Evolutionary conservation across 2,113 vertebrate species (phyloP), one percentile per base, ranked within the genome.

Genomic region (Zosterops borbonicus): DNA sequence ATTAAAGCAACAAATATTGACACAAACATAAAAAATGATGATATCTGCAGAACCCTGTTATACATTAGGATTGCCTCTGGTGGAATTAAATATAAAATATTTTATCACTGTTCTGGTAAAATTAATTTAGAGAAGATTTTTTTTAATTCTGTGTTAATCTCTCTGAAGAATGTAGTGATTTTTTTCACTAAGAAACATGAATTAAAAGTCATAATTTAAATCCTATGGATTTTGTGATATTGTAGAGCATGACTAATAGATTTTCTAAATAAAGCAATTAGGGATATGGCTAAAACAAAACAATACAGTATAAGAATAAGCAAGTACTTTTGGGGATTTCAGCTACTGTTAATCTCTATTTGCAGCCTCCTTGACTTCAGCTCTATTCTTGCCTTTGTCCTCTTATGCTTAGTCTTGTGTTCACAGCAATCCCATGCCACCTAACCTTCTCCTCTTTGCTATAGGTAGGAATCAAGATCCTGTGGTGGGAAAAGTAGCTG

Each of bases 121-220:
- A 95, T 63, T 94, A 95, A 96, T 97, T 95, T 94, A 87, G 15
- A 87, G 31, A 78, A 69, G 10, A 39, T 19, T 80, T 91, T 82
- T 94, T 23, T 9, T 25, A 80, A 93, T 73, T 92, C 47, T 92
- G 24, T 95, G 41, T 92, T 98, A 90, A 92, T 92, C 33, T 95
- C 39, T 25, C 28, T 92, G 47, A 96, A 90, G 64, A 96, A 92
- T 93, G 86, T 25, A 83, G 80, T 71, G 89, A 89, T 79, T 63
- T 92, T 96, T 70, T 73, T 96, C 31, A 49, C 53, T 75, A 28
- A 93, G 50, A 97, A 97, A 94, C 65, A 89, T 87, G 63, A 96
- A 31, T 91, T 94, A 95, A 73, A 92, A 89, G 41, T 80, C 47
- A 58, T 95, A 94, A 96, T 97, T 97, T 94, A 94, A 94, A 62